These are phyloP conservation scores for Drosophila silvestris DNA, from an alignment of 2,888 invertebrate genomes.

Conservation along the genomic window DNA sequence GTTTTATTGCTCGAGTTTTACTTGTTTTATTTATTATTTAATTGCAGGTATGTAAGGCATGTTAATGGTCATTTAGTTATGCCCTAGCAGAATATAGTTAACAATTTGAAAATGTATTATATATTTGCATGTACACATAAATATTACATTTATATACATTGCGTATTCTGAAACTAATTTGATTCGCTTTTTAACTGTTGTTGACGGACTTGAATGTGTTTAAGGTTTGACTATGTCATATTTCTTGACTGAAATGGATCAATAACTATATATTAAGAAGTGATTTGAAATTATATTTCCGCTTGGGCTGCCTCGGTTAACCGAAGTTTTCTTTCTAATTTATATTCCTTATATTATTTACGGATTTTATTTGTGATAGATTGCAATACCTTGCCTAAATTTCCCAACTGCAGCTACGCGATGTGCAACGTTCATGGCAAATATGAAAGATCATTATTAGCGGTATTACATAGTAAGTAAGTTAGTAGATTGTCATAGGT, in stretches of 20 bases:
- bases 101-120: neutral
- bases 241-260: neutral
- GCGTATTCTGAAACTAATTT: neutral
- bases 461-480: constrained; percentile 26
- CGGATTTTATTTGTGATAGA: constrained; percentile 25
- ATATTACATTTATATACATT: neutral
- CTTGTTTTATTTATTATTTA: constrained; percentile 10
- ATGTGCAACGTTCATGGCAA: constrained; percentile 57
- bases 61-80: neutral
- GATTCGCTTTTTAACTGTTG: too few species aligned
- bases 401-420: constrained; percentile 84
- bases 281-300: neutral
- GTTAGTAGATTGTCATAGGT: constrained; percentile 11
- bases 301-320: constrained; percentile 39
- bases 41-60: neutral
- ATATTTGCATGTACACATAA: neutral
- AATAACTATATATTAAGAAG: neutral
- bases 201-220: too few species aligned
- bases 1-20: neutral
- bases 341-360: constrained; percentile 2
- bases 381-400: constrained; percentile 82
- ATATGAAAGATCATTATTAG: constrained; percentile 61
- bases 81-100: constrained; percentile 26
- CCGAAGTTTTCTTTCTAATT: constrained; percentile 27
- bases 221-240: neutral